A percentile compares a stretch with the other conserved stretches of the same genome.
Conservation (phyloP, 2,888 invertebrate species). For the Argynnis bischoffii region DNA sequence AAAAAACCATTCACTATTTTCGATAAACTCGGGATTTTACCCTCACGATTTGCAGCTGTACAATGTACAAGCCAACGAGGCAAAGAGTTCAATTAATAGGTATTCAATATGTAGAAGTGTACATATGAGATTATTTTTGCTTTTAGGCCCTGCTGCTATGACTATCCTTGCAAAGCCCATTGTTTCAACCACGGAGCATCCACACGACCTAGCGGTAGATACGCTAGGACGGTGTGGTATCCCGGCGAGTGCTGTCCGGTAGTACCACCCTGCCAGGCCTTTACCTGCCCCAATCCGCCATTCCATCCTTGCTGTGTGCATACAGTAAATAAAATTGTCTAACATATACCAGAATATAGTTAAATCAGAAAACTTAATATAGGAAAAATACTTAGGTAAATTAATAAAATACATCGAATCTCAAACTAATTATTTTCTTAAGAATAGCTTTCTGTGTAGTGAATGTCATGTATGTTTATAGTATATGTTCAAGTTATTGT, state of each 20-base stretch:
- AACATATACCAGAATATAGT: conserved; percentile 1
- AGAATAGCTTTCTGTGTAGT: no score
- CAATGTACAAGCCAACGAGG: no score
- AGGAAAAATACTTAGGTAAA: no score
- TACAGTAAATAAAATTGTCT: conserved; percentile 71
- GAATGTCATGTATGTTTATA: neutral
- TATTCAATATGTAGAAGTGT: neutral
- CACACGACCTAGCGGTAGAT: conserved; percentile 72
- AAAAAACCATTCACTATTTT: no score
- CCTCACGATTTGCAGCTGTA: no score
- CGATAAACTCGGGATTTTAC: no score
- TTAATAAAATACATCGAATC: no score
- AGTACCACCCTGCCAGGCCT: conserved; percentile 73
- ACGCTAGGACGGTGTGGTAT: conserved; percentile 72
- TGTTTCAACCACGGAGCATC: conserved; percentile 75
- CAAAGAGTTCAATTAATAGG: no score
- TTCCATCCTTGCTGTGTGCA: conserved; percentile 72
- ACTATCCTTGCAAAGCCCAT: conserved; percentile 74
- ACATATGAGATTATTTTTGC: conserved; percentile 1
- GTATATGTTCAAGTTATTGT: no score
- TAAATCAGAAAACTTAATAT: no score
- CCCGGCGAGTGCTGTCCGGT: conserved; percentile 70
- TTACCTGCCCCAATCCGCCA: conserved; percentile 73
- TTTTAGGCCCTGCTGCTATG: conserved; percentile 74
- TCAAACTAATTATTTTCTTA: no score